phyloP scores from a whole-genome alignment of 2,888 invertebrate species.

The Congeria kusceri region DNA sequence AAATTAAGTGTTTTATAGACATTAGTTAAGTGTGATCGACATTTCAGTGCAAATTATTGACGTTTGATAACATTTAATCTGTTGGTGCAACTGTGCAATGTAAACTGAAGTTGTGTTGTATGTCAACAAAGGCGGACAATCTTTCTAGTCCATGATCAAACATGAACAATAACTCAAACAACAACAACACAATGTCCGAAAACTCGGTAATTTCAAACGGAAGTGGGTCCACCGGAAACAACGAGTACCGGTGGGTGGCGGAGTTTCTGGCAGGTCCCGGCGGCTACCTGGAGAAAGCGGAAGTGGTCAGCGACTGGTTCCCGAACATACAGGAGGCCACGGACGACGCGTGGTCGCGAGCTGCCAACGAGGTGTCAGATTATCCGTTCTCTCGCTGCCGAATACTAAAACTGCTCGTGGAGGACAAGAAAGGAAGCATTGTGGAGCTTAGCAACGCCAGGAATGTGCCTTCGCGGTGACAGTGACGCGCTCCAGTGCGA shows the following conservation, averaged over 20 bases:
- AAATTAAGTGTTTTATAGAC: no score
- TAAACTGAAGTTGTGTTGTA: no score
- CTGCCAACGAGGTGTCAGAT: slow-evolving; percentile 49
- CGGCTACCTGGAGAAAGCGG: slow-evolving; percentile 60
- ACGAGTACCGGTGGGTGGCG: slow-evolving; percentile 60
- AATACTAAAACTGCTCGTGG: slow-evolving; percentile 60
- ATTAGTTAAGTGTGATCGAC: no score
- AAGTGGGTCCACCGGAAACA: slow-evolving; percentile 1
- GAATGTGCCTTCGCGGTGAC: not conserved
- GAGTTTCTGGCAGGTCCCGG: slow-evolving; percentile 65
- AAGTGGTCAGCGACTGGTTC: slow-evolving; percentile 67
- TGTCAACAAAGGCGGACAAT: no score
- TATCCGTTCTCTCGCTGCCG: slow-evolving; percentile 62
- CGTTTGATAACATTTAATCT: no score
- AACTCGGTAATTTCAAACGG: not conserved
- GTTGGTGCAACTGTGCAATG: no score
- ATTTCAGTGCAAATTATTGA: no score
- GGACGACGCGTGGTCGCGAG: slow-evolving; percentile 50
- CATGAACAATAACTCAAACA: no score
- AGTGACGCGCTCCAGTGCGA: not conserved
- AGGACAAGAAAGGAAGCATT: slow-evolving; percentile 49
- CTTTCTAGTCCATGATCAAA: no score
- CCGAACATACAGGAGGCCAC: slow-evolving; percentile 49
- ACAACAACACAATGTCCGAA: no score
- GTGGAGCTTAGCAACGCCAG: slow-evolving; percentile 53